phyloP scores from a whole-genome alignment of 1,140 invertebrate species.

The Eueides isabella region DNA sequence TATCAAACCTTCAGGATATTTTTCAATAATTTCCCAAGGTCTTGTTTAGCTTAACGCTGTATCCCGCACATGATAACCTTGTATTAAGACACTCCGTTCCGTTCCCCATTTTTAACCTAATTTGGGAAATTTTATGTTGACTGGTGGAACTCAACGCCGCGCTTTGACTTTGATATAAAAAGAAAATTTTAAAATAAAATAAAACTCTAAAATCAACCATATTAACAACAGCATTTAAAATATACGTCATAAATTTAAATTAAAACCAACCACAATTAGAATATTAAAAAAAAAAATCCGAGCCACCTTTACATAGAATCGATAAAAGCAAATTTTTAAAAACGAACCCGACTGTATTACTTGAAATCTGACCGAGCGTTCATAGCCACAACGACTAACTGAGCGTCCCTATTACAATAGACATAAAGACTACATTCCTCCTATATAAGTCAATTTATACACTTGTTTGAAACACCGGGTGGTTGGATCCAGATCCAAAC shows the following conservation, averaged over 20 bases:
- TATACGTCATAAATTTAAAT: not conserved
- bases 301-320: not conserved
- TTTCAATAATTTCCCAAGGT: too few species aligned
- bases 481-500: constrained; percentile 3
- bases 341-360: not conserved
- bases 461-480: not conserved
- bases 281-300: not conserved
- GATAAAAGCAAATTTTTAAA: not conserved
- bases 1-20: too few species aligned
- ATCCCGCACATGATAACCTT: too few species aligned
- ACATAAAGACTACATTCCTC: constrained; percentile 1
- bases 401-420: not conserved
- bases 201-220: too few species aligned
- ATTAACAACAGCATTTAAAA: not conserved
- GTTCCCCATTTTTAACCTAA: too few species aligned
- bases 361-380: constrained; percentile 9
- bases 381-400: too few species aligned
- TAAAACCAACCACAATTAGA: not conserved
- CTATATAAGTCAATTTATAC: not conserved
- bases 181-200: too few species aligned
- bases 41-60: too few species aligned
- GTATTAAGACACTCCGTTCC: too few species aligned
- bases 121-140: too few species aligned
- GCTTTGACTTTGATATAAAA: too few species aligned
- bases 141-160: too few species aligned